Base-by-base conservation (phyloP, 2,797 vertebrate genomes). In the Lacerta agilis region DNA sequence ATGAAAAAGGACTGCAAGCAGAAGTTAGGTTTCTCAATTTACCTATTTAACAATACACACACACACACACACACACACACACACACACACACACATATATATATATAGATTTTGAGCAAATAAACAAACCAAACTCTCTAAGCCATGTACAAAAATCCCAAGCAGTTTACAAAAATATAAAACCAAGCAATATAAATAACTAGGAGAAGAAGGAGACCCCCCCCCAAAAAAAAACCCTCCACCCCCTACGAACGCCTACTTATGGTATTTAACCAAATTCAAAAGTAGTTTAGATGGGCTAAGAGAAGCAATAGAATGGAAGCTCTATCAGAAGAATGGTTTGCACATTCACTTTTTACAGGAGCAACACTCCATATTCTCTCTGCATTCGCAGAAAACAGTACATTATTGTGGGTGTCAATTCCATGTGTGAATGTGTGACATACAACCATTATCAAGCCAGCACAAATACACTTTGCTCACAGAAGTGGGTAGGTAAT, bases 181-280 rank as follows among this genome's bases (percentile, higher is more conserved):
- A 89, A 23, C 5, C 29, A 55, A 6, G 77, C 85, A 58, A 58
- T 33, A 61, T 61, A 13, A 25, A 61, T 61, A 25, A 25, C 1
- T 58, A 88, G 5, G 55, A 72, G 43, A 75, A 13, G 76, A 5
- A 36, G 69, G 58, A 77, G 77, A 76, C 7, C 33, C 86, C 85
- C 25, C 79, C 82, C 27, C 8, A 89, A 90, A 78, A 78, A 36
- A 49, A 69, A 85, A 1, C 1, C 49, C 13, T 55, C 49, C 13
- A 55, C 49, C n/a, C n/a, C n/a, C 49, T 25, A 27, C 45, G 1
- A 8, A 29, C 45, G 91, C 93, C 75, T 15, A 45, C 25, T 88
- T 93, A 88, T 85, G 86, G 88, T 85, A 27, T 89, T 61, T 76
- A 93, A 91, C 82, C 90, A 89, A 94, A 88, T 85, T 72, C 86